Percentiles rank a stretch among this genome's conserved stretches.
Evolutionary conservation across 2,113 vertebrate genomes (phyloP).

Genomic region (Gymnorhina tibicen): DNA sequence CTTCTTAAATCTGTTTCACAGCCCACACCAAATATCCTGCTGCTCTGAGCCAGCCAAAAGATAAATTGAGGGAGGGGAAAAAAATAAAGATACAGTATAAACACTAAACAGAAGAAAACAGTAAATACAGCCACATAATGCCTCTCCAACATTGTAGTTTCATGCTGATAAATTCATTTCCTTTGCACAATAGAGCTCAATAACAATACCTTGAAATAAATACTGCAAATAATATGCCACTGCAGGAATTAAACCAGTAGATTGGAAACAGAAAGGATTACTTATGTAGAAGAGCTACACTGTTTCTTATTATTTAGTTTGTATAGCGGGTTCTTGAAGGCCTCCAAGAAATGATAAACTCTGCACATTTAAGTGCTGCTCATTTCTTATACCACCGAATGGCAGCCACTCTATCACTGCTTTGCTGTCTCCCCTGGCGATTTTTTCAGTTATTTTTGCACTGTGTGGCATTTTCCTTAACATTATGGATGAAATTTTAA

Average conservation of each 20-base stretch:
- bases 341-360: not conserved
- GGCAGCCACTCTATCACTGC: not conserved
- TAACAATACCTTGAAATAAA: not conserved
- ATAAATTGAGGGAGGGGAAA: not conserved
- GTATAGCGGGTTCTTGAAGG: not conserved
- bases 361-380: not conserved
- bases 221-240: not conserved
- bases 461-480: not conserved
- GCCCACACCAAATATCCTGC: conserved; percentile 1
- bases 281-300: not conserved
- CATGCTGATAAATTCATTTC: not conserved
- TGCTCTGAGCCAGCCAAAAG: not conserved
- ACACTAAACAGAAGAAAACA: not conserved
- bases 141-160: not conserved
- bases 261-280: conserved; percentile 15
- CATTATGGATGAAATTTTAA: not conserved
- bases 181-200: not conserved
- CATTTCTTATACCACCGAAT: not conserved
- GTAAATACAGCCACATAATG: not conserved
- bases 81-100: not conserved
- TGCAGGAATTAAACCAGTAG: not conserved
- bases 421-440: not conserved
- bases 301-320: not conserved
- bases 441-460: not conserved
- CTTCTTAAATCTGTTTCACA: not conserved